Conservation (phyloP, 2,888 invertebrate species). For the Peribatodes rhomboidaria region DNA sequence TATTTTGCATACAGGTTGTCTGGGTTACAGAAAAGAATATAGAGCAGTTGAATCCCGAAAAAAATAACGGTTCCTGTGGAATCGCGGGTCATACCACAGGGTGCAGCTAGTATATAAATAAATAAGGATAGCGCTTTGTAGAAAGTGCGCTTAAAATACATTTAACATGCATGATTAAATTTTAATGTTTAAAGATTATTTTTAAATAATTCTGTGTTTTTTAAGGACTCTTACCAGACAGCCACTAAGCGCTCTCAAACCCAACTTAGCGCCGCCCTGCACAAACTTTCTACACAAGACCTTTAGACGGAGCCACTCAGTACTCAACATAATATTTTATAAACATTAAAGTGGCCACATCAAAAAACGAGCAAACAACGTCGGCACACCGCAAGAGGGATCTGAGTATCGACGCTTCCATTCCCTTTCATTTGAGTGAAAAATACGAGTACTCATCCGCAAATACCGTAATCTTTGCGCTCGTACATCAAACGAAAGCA, state of each 20-base stretch:
- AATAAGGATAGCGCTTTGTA: too few species aligned
- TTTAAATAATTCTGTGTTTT: not conserved
- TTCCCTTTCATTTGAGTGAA: constrained; percentile 74
- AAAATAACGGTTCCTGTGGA: too few species aligned
- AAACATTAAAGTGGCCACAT: constrained; percentile 63
- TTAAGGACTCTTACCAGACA: constrained; percentile 19
- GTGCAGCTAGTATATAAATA: too few species aligned
- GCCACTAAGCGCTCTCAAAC: constrained; percentile 28
- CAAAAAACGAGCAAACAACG: constrained; percentile 65
- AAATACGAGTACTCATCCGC: constrained; percentile 73
- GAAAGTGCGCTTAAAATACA: too few species aligned
- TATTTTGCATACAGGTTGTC: too few species aligned
- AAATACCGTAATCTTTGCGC: constrained; percentile 76
- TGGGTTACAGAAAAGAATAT: too few species aligned
- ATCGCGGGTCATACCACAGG: too few species aligned
- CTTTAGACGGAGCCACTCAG: constrained; percentile 18
- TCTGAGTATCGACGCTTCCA: constrained; percentile 67
- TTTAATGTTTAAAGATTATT: not conserved
- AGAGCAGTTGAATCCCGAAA: too few species aligned
- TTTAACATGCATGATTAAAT: not conserved
- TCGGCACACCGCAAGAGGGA: constrained; percentile 70
- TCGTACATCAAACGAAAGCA: constrained; percentile 78
- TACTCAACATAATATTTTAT: constrained; percentile 46
- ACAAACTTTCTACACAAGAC: constrained; percentile 27
- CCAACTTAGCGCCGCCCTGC: constrained; percentile 20